Conservation (phyloP, 2,888 invertebrate genomes). For the Arge pagana region DNA sequence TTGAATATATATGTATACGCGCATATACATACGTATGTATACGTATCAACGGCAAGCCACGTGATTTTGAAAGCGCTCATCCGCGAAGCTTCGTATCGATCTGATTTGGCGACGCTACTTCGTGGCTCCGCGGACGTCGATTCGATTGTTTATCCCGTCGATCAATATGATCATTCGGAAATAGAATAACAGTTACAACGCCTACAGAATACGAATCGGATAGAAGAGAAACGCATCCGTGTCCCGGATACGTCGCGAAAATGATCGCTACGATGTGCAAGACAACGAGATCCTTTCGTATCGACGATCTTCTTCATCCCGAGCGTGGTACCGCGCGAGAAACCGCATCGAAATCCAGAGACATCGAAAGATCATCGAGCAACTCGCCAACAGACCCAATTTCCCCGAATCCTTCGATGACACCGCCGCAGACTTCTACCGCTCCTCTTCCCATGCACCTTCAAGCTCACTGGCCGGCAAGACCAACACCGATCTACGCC, state of each 20-base stretch:
- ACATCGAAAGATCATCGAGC: conserved; percentile 13
- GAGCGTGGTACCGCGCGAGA: conserved; percentile 8
- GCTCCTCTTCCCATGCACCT: conserved; percentile 11
- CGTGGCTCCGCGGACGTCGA: too few relatives aligned
- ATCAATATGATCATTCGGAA: conserved; percentile 16
- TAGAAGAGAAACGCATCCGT: not conserved
- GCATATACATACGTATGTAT: too few relatives aligned
- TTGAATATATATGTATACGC: too few relatives aligned
- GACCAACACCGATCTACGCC: conserved; percentile 19
- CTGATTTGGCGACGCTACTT: too few relatives aligned
- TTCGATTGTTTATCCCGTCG: too few relatives aligned
- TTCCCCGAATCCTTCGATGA: conserved; percentile 8
- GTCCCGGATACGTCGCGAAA: not conserved
- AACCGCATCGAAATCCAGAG: not conserved
- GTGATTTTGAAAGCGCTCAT: not conserved
- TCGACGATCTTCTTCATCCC: conserved; percentile 19
- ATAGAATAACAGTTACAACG: not conserved
- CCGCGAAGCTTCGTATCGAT: not conserved
- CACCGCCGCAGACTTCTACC: conserved; percentile 13
- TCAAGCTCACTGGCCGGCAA: conserved; percentile 19
- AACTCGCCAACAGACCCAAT: conserved; percentile 3
- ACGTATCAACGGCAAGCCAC: not conserved
- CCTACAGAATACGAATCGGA: not conserved
- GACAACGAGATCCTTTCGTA: conserved; percentile 21
- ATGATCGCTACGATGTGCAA: conserved; percentile 23